Base-by-base conservation (phyloP, 2,113 vertebrate species). In the Otus sunia region DNA sequence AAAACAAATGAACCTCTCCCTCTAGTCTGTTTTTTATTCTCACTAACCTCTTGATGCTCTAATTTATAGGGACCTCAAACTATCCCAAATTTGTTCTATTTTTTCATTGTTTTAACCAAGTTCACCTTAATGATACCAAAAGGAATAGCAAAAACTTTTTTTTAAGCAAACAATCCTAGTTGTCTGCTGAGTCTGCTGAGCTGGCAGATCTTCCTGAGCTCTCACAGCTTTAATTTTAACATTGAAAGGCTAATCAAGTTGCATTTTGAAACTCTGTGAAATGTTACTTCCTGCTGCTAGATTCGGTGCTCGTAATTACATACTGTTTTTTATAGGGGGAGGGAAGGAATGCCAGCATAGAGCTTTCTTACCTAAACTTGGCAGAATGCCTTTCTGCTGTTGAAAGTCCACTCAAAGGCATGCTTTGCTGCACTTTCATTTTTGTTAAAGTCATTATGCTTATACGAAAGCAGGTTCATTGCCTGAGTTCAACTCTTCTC, bases 161-260 rank as follows among this genome's bases (percentile, higher is more conserved):
- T 84, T 81, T n/a, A 76, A 88, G 59, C 30, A 84, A 94, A 88
- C 30, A 45, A 93, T 71, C 37, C 41, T 6, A 36, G 50, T n/a
- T 88, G 43, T 85, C 53, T 94, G 82, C 90, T 94, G 37, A 90
- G 43, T 85, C 53, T 94, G 82, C 90, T 94, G 96, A 96, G 77
- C 43, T 79, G 62, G 59, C 59, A 96, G 15, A 77, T 68, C 53
- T 69, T 71, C 47, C n/a, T 45, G 58, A 53, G 69, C 30, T 60
- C 53, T 87, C 66, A 39, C 43, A 76, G 73, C 72, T 95, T 92
- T 94, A 91, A 94, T 96, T 97, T 94, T 91, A 85, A 80, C 72
- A 50, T 3, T 82, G 66, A 76, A 94, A 90, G 26, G 50, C 91
- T 96, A 96, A 97, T 96, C 79, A 94, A 93, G 64, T 36, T 55